Base-by-base conservation (phyloP, 30 jellyfish, hydroid and myxozoan genomes). In the Aurelia sp. region DNA sequence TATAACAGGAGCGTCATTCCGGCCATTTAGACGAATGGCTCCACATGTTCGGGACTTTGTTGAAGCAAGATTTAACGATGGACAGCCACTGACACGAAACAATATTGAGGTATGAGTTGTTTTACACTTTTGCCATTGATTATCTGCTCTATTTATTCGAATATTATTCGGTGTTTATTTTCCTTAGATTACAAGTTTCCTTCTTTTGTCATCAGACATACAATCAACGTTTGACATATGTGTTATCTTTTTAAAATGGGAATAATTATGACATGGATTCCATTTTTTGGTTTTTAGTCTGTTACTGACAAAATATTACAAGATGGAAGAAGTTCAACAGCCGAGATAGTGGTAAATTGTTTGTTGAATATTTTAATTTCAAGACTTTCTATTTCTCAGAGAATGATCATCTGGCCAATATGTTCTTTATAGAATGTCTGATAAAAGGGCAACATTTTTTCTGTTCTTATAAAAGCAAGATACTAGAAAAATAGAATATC, bases 11-110 rank as follows among this genome's bases (percentile, higher is more conserved):
- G 67, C 76, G 27, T 84, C 88, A 4, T 60, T 12, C 66, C 67
- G 76, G 17, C 93, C 98, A 51, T 47, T 85, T 57, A 61, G 81
- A 41, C 27, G 98, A 13, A 31, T 84, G 21, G 96, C 92, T 53
- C 88, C 92, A 24, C 93, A 87, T 33, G 72, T 82, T 13, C 87
- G 86, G 7, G 89, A 72, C 20, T 77, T 75, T 44, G 53, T 91
- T 35, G 93, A 91, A 83, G 63, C 85, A 58, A 80, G 69, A 15
- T 91, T 91, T 74, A 84, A 87, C 48, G 78, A 65, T 55, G 91
- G 89, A 68, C 67, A 59, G 33, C 87, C 81, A 15, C 72, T 91
- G 10, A 53, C 92, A 24, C 8, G 16, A 69, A 50, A 31, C 15
- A 86, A 86, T 65, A 44, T 86, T 22, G 68, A 68, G 73, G 95